Conservation (phyloP, 2,113 vertebrate genomes). For the Pollachius pollachius region DNA sequence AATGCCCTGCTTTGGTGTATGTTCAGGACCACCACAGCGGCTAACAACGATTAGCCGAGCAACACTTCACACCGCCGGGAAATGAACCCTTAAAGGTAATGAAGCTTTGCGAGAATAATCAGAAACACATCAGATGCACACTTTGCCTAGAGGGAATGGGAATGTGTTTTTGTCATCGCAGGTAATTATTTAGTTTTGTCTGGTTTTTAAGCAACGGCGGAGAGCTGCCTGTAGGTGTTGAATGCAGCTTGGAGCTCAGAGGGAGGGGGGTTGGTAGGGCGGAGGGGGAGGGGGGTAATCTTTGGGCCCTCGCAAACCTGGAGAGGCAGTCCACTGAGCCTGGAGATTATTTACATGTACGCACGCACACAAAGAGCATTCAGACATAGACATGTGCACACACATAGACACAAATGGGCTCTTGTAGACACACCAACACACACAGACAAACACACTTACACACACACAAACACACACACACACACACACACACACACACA, state of each 20-base stretch:
- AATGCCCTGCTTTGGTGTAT: slow-evolving; percentile 56
- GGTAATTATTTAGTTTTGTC: too few relatives aligned
- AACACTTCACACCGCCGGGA: slow-evolving; percentile 30
- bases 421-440: background rate
- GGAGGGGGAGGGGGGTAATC: slow-evolving; percentile 27
- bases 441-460: background rate
- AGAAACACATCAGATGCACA: background rate
- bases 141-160: background rate
- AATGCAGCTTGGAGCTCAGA: background rate
- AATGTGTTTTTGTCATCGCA: too few relatives aligned
- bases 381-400: background rate
- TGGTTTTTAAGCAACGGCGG: too few relatives aligned
- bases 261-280: slow-evolving; percentile 18
- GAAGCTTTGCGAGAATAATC: background rate
- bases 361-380: background rate
- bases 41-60: slow-evolving; percentile 41
- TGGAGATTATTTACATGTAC: slow-evolving; percentile 30
- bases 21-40: slow-evolving; percentile 45
- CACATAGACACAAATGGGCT: background rate
- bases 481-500: background rate
- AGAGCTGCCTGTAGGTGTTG: background rate
- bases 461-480: background rate
- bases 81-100: background rate
- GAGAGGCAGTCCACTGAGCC: slow-evolving; percentile 5
- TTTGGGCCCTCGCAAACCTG: slow-evolving; percentile 28